Evolutionary conservation across 2,888 invertebrate genomes (phyloP).

Genomic region (Cephus rjabovi): DNA sequence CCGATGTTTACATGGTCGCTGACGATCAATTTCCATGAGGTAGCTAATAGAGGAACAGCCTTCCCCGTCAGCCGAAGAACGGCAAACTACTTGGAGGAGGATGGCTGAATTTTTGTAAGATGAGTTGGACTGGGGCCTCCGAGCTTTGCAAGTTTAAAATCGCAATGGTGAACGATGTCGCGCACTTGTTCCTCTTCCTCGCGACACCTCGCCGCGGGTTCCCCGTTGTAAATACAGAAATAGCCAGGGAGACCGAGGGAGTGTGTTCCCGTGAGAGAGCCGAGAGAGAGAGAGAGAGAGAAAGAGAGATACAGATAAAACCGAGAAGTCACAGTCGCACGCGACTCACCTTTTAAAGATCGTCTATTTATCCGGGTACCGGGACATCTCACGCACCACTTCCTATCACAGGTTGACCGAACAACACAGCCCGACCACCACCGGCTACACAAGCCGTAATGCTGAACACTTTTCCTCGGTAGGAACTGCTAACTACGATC

Average conservation of each 20-base stretch:
- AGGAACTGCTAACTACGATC: conserved; percentile 38
- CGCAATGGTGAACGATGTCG: neutral
- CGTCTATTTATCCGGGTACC: neutral
- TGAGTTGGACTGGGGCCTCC: neutral
- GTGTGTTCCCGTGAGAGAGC: neutral
- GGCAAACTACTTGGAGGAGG: neutral
- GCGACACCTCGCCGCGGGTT: neutral
- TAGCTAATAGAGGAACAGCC: neutral
- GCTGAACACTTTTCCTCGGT: neutral
- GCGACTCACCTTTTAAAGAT: conserved; percentile 6
- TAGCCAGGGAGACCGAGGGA: neutral
- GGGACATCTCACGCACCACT: neutral
- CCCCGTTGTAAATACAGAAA: conserved; percentile 2
- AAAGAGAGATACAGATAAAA: neutral
- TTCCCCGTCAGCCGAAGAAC: neutral
- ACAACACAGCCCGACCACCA: neutral
- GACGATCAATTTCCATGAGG: neutral
- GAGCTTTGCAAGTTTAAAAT: neutral
- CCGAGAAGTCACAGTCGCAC: neutral
- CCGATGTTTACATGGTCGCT: neutral
- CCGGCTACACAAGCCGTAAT: neutral
- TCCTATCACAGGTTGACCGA: neutral
- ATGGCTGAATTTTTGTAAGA: neutral
- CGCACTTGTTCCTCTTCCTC: neutral
- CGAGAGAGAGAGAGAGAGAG: too few species aligned